Percentiles rank a stretch among this genome's conserved stretches.
Conservation (phyloP, 2,888 invertebrate species). For the Lepidocyrtoides sp. region DNA sequence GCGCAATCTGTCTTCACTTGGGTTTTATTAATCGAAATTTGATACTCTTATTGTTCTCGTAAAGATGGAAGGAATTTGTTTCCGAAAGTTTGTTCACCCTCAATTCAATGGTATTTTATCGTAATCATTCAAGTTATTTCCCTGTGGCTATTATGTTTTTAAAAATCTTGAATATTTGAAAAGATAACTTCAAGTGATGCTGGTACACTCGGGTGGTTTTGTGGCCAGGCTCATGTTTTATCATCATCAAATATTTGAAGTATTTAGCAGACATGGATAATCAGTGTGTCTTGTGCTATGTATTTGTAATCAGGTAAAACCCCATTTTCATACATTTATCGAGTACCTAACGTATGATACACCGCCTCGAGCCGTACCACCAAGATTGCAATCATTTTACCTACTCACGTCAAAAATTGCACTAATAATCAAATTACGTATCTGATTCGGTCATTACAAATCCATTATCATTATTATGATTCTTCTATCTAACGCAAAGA, state of each 20-base stretch:
- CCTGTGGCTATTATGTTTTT: too few relatives aligned
- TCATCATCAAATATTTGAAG: too few relatives aligned
- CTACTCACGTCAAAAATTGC: background rate
- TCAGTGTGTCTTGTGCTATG: too few relatives aligned
- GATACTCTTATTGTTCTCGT: background rate
- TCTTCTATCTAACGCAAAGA: background rate
- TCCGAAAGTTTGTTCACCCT: background rate
- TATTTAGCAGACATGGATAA: too few relatives aligned
- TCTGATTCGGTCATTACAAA: slow-evolving; percentile 52
- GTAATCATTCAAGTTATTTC: too few relatives aligned
- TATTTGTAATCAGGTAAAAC: background rate
- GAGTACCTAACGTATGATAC: background rate
- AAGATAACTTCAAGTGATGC: too few relatives aligned
- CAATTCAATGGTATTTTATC: too few relatives aligned
- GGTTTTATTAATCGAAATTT: too few relatives aligned
- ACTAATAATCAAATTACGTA: slow-evolving; percentile 66
- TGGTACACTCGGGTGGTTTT: too few relatives aligned
- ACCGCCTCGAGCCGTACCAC: slow-evolving; percentile 27
- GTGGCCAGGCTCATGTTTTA: too few relatives aligned
- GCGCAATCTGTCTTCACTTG: background rate
- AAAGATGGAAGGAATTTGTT: background rate
- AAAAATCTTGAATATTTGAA: too few relatives aligned
- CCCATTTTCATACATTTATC: background rate
- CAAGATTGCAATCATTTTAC: slow-evolving; percentile 35
- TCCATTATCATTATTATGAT: background rate